Conservation (phyloP, 2,113 vertebrate species). For the Chlamydotis undulata region DNA sequence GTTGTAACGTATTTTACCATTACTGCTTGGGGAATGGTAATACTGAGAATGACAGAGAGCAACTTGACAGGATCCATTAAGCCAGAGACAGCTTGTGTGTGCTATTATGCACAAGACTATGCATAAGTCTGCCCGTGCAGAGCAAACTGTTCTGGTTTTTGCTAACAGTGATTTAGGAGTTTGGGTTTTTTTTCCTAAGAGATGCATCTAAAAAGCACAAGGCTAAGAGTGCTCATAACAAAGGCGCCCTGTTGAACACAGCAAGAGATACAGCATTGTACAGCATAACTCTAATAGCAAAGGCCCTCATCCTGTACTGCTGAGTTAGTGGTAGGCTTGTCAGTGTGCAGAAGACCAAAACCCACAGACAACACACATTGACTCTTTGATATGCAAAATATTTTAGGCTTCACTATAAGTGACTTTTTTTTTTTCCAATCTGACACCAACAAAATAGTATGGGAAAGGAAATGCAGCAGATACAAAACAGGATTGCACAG, state of each 20-base stretch:
- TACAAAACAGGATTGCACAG: not conserved
- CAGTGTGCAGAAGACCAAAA: not conserved
- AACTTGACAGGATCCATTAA: constrained; percentile 34
- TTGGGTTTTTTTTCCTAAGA: not conserved
- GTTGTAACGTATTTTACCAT: not conserved
- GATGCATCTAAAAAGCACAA: not conserved
- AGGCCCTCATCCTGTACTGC: not conserved
- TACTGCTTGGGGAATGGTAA: not conserved
- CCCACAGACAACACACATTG: not conserved
- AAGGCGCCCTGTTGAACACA: not conserved
- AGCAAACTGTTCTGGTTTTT: not conserved
- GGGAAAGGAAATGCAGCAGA: not conserved
- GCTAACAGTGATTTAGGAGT: constrained; percentile 7
- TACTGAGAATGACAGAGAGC: constrained; percentile 7
- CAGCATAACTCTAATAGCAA: not conserved
- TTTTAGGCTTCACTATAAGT: not conserved
- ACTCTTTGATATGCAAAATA: not conserved
- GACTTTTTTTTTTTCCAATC: not conserved
- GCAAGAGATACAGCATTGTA: not conserved
- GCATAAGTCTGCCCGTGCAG: not conserved
- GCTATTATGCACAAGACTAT: not conserved
- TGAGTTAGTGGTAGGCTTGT: not conserved
- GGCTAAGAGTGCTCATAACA: not conserved
- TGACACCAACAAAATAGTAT: not conserved
- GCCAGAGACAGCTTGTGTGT: not conserved